These are phyloP conservation scores for Sweltsa coloradensis DNA, from an alignment of 1,140 invertebrate species.

Conservation along the genomic window DNA sequence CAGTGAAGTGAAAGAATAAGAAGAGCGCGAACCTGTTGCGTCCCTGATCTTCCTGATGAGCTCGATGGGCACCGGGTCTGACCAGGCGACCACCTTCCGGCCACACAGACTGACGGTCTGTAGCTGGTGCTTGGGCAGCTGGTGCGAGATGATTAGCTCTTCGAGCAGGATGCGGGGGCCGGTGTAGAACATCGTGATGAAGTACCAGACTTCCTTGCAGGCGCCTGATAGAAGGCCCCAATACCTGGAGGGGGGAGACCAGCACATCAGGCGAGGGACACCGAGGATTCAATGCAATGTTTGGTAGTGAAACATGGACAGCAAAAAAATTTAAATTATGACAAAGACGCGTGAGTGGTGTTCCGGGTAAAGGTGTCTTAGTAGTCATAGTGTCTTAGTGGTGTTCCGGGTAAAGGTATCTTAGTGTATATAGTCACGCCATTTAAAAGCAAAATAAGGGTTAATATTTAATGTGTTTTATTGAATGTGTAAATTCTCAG, in stretches of 20 bases:
- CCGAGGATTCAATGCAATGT: conserved; percentile 17
- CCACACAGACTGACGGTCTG: conserved; percentile 59
- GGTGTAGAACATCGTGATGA: conserved; percentile 36
- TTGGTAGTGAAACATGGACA: too few species aligned
- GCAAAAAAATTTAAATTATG: too few species aligned
- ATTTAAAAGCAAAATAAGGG: too few species aligned
- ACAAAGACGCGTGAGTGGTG: too few species aligned
- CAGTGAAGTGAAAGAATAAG: too few species aligned
- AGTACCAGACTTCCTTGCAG: conserved; percentile 38
- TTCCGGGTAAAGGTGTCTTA: too few species aligned
- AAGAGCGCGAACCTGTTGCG: too few species aligned
- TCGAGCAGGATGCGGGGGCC: conserved; percentile 44
- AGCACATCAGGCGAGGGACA: conserved; percentile 11
- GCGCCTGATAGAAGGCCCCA: conserved; percentile 8
- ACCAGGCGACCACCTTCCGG: conserved; percentile 65
- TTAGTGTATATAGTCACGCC: too few species aligned
- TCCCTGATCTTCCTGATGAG: conserved; percentile 39
- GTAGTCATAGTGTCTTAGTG: too few species aligned
- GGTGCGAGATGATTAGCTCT: conserved; percentile 24
- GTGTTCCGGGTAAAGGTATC: too few species aligned
- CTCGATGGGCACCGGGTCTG: conserved; percentile 44
- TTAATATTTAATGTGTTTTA: too few species aligned
- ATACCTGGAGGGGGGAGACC: conserved; percentile 15
- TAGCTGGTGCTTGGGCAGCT: conserved; percentile 25
- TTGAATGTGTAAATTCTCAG: too few species aligned